Percentiles rank a stretch among this genome's conserved stretches.
Conservation (phyloP, 37 sponge, comb jelly and placozoan species). For the Ephydatia muelleri region DNA sequence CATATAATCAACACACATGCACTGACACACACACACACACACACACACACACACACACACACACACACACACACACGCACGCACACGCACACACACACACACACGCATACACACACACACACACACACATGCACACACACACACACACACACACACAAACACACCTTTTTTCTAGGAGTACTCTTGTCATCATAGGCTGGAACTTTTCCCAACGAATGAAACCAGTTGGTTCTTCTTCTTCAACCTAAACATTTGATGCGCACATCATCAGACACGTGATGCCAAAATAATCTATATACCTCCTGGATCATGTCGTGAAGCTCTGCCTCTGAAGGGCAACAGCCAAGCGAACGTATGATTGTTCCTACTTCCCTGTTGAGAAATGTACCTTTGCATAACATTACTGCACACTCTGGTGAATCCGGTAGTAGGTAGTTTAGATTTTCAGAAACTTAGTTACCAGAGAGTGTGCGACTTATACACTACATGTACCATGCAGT, state of each 20-base stretch:
- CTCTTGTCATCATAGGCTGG: conserved; percentile 86
- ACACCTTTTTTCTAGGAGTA: conserved; percentile 84
- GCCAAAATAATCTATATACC: not conserved
- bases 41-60: not conserved
- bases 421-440: too few relatives aligned
- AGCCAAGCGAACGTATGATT: conserved; percentile 83
- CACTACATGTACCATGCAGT: too few relatives aligned
- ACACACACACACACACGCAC: not conserved
- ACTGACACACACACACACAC: not conserved
- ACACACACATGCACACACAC: conserved; percentile 1
- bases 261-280: not conserved
- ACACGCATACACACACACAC: not conserved
- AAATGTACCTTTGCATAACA: too few relatives aligned
- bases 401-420: not conserved
- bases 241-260: conserved; percentile 39
- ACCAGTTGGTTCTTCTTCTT: conserved; percentile 97
- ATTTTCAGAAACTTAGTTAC: too few relatives aligned
- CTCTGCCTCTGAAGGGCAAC: conserved; percentile 87
- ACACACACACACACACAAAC: not conserved
- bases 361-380: conserved; percentile 82
- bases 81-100: too few relatives aligned
- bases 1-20: not conserved
- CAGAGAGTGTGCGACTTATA: too few relatives aligned
- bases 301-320: conserved; percentile 80
- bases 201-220: conserved; percentile 88